A percentile compares a stretch with the other conserved stretches of the same genome.
Conservation (phyloP, 2,113 vertebrate species). For the Accipiter cooperii region DNA sequence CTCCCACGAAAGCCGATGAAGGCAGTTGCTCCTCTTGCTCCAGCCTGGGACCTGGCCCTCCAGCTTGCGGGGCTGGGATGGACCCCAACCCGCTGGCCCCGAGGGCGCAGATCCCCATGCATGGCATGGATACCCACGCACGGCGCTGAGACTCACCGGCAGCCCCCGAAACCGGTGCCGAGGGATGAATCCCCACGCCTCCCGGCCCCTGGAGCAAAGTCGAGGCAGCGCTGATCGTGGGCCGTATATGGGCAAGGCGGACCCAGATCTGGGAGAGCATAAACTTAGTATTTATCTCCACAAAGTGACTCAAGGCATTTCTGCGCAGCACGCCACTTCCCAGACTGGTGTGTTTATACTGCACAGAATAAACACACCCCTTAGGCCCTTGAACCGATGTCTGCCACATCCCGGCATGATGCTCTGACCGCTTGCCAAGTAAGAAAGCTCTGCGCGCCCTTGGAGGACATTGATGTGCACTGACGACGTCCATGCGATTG, state of each 20-base stretch:
- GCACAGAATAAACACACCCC: neutral
- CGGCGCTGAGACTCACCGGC: neutral
- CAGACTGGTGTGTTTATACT: neutral
- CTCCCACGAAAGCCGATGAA: neutral
- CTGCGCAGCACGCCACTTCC: neutral
- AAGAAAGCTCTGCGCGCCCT: neutral
- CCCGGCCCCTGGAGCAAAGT: neutral
- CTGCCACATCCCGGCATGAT: neutral
- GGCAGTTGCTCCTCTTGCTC: neutral
- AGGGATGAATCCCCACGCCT: neutral
- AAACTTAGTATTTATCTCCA: neutral
- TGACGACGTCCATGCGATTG: rapidly evolving
- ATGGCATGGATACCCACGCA: rapidly evolving
- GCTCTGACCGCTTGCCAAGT: neutral
- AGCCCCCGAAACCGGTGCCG: rapidly evolving
- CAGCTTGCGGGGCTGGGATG: rapidly evolving
- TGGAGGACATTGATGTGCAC: rapidly evolving
- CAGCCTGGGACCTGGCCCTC: neutral
- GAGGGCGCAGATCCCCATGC: rapidly evolving
- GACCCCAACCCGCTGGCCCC: rapidly evolving
- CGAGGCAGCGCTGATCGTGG: neutral
- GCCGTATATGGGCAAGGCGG: neutral
- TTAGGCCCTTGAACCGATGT: neutral
- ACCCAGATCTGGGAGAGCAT: neutral
- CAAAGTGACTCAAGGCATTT: neutral